These are phyloP conservation scores for Ctenomys sociabilis DNA, from an alignment of 2,113 vertebrate genomes.

Conservation along the genomic window DNA sequence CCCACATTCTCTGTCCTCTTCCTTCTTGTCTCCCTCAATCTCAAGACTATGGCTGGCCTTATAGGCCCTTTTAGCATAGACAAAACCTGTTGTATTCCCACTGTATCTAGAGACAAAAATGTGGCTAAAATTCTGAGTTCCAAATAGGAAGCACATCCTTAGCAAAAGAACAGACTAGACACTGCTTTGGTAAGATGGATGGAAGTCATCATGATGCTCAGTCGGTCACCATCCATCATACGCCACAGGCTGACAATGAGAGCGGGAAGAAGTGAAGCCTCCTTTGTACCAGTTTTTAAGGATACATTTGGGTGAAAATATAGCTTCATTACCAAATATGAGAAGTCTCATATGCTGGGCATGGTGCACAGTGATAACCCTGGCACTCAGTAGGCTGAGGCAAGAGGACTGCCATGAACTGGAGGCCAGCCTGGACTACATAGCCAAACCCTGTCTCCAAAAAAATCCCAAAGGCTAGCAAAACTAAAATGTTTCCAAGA, in stretches of 20 bases:
- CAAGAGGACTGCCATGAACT: neutral
- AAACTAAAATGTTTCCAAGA: constrained; percentile 1
- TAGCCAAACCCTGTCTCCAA: neutral
- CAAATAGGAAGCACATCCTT: constrained; percentile 8
- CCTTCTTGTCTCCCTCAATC: neutral
- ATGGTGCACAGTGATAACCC: too few species aligned
- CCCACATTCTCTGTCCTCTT: neutral
- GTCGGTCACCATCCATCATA: neutral
- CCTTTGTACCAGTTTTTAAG: neutral
- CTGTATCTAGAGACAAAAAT: neutral
- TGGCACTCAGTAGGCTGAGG: neutral
- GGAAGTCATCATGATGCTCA: neutral
- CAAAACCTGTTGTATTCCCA: constrained; percentile 17
- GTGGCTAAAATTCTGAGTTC: constrained; percentile 49
- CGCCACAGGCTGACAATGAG: neutral
- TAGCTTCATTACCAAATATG: neutral
- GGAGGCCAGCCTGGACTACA: neutral
- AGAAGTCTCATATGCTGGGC: neutral
- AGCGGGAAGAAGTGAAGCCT: neutral
- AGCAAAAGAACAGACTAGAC: constrained; percentile 29
- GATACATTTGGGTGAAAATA: neutral
- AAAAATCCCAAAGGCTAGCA: neutral
- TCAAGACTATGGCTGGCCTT: neutral
- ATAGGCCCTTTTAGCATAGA: neutral
- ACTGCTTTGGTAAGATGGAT: neutral